These are phyloP conservation scores for Platycheirus albimanus DNA, from an alignment of 2,888 invertebrate genomes.

Conservation along the genomic window DNA sequence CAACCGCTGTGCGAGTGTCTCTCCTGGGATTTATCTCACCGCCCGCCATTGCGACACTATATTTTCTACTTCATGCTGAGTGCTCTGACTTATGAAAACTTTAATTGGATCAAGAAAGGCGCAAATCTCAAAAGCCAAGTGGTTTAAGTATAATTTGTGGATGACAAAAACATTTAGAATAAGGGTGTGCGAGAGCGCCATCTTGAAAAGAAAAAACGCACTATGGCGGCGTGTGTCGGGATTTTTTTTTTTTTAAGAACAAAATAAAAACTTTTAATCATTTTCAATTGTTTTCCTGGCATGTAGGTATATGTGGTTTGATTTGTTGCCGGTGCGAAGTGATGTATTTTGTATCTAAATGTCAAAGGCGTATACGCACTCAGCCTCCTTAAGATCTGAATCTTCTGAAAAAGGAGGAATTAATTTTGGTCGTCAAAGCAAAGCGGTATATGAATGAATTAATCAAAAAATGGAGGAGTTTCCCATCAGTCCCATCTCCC, in stretches of 20 bases:
- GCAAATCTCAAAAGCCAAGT: conserved; percentile 47
- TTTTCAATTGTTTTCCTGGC: conserved; percentile 69
- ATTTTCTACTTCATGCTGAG: conserved; percentile 5
- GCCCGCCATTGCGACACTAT: neutral
- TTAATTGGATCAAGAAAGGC: conserved; percentile 65
- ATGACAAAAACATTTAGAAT: conserved; percentile 9
- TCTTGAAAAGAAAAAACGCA: conserved; percentile 21
- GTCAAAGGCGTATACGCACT: conserved; percentile 19
- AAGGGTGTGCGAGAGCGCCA: conserved; percentile 32
- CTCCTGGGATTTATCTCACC: conserved; percentile 7
- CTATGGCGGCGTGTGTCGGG: conserved; percentile 40
- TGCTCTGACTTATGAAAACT: conserved; percentile 41
- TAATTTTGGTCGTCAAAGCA: conserved; percentile 52
- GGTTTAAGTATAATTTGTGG: conserved; percentile 44
- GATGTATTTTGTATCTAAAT: conserved; percentile 49
- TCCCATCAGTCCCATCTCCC: conserved; percentile 11
- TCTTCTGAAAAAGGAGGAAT: conserved; percentile 9
- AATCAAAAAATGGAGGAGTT: conserved; percentile 63
- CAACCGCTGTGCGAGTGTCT: conserved; percentile 6
- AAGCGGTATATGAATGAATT: conserved; percentile 60
- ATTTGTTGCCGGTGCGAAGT: conserved; percentile 71
- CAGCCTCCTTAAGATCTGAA: conserved; percentile 23
- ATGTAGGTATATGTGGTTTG: conserved; percentile 69
- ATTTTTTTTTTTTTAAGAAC: conserved; percentile 16
- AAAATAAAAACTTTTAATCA: conserved; percentile 60